Conservation (phyloP, 2,113 vertebrate genomes). For the Hiodon alosoides region DNA sequence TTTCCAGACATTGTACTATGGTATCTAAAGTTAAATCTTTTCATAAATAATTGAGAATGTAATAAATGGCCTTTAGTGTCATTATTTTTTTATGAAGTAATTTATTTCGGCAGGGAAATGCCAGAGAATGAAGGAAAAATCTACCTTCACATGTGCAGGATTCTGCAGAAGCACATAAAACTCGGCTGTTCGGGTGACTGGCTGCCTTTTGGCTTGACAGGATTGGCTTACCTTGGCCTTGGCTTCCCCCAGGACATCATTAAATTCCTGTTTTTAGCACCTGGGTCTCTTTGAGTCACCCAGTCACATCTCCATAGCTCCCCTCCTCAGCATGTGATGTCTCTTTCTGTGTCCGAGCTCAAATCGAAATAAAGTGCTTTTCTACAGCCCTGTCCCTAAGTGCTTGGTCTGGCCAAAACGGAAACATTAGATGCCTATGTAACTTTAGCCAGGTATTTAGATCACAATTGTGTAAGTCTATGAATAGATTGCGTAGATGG, state of each 20-base stretch:
- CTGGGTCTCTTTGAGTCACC: conserved; percentile 14
- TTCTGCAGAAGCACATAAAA: neutral
- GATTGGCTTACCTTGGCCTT: neutral
- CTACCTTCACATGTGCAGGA: neutral
- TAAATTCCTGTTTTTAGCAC: conserved; percentile 14
- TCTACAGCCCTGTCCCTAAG: neutral
- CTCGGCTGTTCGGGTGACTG: neutral
- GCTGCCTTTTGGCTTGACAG: conserved; percentile 6
- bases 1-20: too few species aligned
- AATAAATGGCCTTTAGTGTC: too few species aligned
- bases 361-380: neutral
- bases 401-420: neutral
- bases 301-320: neutral
- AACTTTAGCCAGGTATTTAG: neutral
- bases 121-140: neutral
- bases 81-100: neutral
- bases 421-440: neutral
- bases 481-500: too few species aligned
- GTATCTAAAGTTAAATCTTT: too few species aligned
- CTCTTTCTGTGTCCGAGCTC: neutral
- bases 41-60: too few species aligned
- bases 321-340: neutral
- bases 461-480: neutral
- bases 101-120: neutral
- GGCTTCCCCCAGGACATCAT: conserved; percentile 15